Conservation (phyloP, 2,888 invertebrate species). For the Pollenia angustigena region DNA sequence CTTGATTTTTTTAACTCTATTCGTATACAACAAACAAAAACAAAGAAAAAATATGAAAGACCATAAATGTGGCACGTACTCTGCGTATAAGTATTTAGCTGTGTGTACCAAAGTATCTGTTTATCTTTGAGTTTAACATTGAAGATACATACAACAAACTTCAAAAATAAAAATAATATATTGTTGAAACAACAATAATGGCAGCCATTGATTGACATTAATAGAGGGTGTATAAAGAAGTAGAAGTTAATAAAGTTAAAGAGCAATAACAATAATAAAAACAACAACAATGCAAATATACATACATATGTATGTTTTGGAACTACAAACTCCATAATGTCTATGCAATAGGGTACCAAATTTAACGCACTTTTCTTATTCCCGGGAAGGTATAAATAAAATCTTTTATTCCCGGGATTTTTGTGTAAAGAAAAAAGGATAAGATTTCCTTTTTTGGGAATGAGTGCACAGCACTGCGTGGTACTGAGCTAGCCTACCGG, state of each 20-base stretch:
- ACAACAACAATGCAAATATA: background rate
- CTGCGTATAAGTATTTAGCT: background rate
- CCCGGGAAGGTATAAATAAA: no score
- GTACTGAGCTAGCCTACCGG: no score
- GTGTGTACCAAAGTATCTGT: background rate
- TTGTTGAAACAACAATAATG: conserved; percentile 30
- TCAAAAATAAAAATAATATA: conserved; percentile 30
- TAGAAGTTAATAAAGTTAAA: conserved; percentile 47
- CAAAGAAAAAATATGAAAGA: conserved; percentile 43
- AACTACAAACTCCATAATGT: background rate
- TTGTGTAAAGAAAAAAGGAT: no score
- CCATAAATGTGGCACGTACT: conserved; percentile 61
- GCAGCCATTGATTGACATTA: conserved; percentile 47
- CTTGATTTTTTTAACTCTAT: conserved; percentile 6
- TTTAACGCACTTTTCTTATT: no score
- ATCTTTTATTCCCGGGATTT: no score
- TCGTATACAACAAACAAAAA: conserved; percentile 23
- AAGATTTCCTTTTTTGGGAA: no score
- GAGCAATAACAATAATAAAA: conserved; percentile 26
- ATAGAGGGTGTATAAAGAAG: conserved; percentile 45
- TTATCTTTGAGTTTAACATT: conserved; percentile 41
- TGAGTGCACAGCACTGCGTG: no score
- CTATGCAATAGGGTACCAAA: background rate
- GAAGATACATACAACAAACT: conserved; percentile 44
- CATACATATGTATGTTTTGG: no score